Evolutionary conservation across 2,888 invertebrate genomes (phyloP).

Genomic region (Lasiommata megera): DNA sequence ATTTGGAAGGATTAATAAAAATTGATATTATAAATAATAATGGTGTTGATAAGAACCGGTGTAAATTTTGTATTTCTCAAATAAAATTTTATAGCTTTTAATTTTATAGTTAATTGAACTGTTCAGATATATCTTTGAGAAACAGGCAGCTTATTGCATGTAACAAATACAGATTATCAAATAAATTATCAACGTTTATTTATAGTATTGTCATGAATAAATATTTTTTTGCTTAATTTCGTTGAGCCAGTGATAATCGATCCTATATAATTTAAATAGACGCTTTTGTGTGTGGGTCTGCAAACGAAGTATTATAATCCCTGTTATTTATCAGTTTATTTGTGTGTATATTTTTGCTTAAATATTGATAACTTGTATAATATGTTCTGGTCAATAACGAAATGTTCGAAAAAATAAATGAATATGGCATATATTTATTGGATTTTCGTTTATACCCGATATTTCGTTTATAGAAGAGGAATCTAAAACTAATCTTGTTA

Average conservation of each 20-base stretch:
- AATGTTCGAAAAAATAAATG: conserved; percentile 50
- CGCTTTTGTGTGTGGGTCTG: conserved; percentile 32
- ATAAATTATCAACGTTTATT: too few species aligned
- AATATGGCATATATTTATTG: conserved; percentile 45
- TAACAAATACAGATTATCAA: too few species aligned
- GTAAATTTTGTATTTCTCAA: too few species aligned
- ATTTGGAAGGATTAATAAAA: too few species aligned
- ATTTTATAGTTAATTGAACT: too few species aligned
- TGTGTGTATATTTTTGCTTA: conserved; percentile 43
- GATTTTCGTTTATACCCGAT: neutral
- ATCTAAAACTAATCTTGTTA: too few species aligned
- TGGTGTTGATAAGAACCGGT: too few species aligned
- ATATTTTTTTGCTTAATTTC: conserved; percentile 1
- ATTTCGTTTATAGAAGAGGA: too few species aligned
- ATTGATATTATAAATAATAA: too few species aligned
- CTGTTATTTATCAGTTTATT: conserved; percentile 18
- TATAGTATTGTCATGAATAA: neutral
- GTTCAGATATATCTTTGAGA: too few species aligned
- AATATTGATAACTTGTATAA: conserved; percentile 20
- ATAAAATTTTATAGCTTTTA: too few species aligned
- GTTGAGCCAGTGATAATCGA: conserved; percentile 30
- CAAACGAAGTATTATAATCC: conserved; percentile 24
- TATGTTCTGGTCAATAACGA: conserved; percentile 36
- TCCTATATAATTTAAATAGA: conserved; percentile 29
- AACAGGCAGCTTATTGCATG: too few species aligned